Percentiles rank a stretch among this genome's conserved stretches.
These are phyloP conservation scores for Pyralis farinalis DNA, from an alignment of 2,888 invertebrate genomes.

Conservation along the genomic window DNA sequence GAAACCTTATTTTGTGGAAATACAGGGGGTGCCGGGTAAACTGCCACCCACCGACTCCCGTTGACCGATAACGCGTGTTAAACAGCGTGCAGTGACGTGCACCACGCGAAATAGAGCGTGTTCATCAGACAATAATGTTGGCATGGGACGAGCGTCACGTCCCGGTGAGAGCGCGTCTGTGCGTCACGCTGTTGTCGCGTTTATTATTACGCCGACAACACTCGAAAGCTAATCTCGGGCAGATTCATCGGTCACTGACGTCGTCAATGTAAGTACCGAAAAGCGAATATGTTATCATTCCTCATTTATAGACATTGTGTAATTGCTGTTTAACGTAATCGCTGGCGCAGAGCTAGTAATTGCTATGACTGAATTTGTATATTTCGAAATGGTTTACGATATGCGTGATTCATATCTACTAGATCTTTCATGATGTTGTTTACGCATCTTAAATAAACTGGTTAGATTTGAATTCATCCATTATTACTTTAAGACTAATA, in stretches of 20 bases:
- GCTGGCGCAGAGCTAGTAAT: conserved; percentile 46
- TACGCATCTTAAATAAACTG: no score
- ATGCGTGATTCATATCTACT: no score
- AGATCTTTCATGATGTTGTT: no score
- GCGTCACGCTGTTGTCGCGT: conserved; percentile 51
- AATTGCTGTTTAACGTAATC: conserved; percentile 53
- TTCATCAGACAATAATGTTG: conserved; percentile 44
- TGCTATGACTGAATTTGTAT: conserved; percentile 13
- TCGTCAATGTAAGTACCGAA: conserved; percentile 43
- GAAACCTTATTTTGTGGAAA: no score
- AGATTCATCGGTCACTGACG: conserved; percentile 65
- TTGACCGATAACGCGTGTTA: conserved; percentile 47
- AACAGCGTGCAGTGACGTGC: conserved; percentile 47
- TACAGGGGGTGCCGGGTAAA: background rate
- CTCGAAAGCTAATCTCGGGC: conserved; percentile 56
- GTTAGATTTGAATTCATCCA: no score
- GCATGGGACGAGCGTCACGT: conserved; percentile 36
- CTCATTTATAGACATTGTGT: conserved; percentile 57
- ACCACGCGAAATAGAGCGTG: conserved; percentile 38
- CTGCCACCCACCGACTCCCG: conserved; percentile 16
- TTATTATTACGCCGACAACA: conserved; percentile 60
- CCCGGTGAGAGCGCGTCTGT: conserved; percentile 25
- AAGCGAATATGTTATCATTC: conserved; percentile 50
- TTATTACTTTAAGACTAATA: no score
- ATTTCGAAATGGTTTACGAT: no score